phyloP scores from a whole-genome alignment of 2,888 invertebrate species.

The Drosophila borealis region DNA sequence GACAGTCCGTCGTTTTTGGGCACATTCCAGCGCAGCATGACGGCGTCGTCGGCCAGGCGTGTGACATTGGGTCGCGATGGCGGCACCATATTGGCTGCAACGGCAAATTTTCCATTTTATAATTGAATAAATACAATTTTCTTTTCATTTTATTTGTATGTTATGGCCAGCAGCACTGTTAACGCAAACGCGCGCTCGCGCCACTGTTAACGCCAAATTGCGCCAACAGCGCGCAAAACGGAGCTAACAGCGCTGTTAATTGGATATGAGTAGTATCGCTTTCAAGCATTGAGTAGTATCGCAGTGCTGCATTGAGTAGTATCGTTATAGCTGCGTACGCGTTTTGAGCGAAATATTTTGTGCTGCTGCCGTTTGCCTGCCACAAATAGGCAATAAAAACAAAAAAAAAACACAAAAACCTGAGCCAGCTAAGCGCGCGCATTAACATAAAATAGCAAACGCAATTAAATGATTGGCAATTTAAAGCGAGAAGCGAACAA shows the following conservation, averaged over 20 bases:
- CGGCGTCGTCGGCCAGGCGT: conserved; percentile 94
- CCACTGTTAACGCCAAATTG: conserved; percentile 11
- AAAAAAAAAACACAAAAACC: conserved; percentile 9
- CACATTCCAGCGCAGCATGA: conserved; percentile 95
- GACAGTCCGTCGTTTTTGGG: conserved; percentile 93
- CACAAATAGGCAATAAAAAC: conserved; percentile 30
- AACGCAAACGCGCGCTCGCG: conserved; percentile 2
- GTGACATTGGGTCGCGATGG: conserved; percentile 95
- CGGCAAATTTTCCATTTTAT: conserved; percentile 7
- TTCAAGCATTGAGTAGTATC: conserved; percentile 46
- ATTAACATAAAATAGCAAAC: conserved; percentile 31
- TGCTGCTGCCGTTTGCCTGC: conserved; percentile 33
- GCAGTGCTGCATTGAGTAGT: conserved; percentile 43
- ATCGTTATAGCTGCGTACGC: conserved; percentile 52
- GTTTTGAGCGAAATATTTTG: conserved; percentile 56
- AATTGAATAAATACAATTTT: neutral
- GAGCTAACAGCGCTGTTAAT: conserved; percentile 17
- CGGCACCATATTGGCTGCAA: conserved; percentile 90
- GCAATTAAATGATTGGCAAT: conserved; percentile 9
- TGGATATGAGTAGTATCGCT: conserved; percentile 33
- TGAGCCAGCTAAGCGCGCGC: conserved; percentile 42
- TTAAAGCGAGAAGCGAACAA: conserved; percentile 8
- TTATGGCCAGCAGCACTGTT: neutral
- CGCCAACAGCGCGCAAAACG: neutral
- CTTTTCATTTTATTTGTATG: neutral